phyloP scores from a whole-genome alignment of 2,888 invertebrate genomes.

The Microctonus hyperodae region DNA sequence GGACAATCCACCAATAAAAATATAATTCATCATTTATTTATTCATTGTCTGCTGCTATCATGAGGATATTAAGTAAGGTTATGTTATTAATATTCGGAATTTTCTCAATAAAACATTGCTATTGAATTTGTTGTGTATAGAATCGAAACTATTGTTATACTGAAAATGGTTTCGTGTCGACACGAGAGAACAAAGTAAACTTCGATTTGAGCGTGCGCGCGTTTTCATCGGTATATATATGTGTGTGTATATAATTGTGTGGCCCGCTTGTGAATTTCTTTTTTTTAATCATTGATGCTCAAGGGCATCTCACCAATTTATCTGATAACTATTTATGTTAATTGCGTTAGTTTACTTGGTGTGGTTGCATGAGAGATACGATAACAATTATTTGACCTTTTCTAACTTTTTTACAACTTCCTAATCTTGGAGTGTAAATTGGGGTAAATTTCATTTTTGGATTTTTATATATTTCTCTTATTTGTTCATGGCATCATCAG shows the following conservation, averaged over 20 bases:
- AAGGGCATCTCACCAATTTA: constrained; percentile 30
- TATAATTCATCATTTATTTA: neutral
- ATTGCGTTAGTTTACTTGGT: constrained; percentile 1
- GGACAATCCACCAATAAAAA: too few relatives aligned
- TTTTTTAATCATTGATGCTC: constrained; percentile 2
- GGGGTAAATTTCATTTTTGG: too few relatives aligned
- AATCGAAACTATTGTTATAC: constrained; percentile 3
- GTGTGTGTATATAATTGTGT: neutral
- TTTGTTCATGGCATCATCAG: neutral
- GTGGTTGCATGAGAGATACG: neutral
- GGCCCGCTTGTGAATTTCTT: neutral
- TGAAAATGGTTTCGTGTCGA: constrained; percentile 14
- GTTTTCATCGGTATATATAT: neutral
- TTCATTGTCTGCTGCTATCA: too few relatives aligned
- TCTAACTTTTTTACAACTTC: constrained; percentile 6
- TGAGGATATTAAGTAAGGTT: neutral
- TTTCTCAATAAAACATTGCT: neutral
- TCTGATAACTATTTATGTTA: constrained; percentile 17
- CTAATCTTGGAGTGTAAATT: neutral
- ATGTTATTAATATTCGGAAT: neutral
- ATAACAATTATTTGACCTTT: constrained; percentile 16
- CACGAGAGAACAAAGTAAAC: neutral
- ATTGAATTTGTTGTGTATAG: neutral
- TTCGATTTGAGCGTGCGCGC: constrained; percentile 29
- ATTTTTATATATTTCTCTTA: too few relatives aligned